A percentile compares a stretch with the other conserved stretches of the same genome.
These are phyloP conservation scores for Caenorhabditis doughertyi DNA, from an alignment of 2,888 invertebrate species.

Conservation along the genomic window DNA sequence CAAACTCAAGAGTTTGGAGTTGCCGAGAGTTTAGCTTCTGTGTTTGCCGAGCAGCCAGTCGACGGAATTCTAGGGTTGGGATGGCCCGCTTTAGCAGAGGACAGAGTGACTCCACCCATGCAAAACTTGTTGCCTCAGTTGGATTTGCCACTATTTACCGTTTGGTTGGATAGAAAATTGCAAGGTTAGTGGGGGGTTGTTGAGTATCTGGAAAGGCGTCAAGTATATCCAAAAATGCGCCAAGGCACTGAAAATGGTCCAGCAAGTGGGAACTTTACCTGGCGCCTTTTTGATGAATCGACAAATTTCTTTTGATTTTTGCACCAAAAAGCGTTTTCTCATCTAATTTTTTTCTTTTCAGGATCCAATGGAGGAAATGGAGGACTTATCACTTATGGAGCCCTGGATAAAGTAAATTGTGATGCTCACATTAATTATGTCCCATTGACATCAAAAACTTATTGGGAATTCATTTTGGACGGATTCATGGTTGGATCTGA, in stretches of 20 bases:
- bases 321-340: neutral
- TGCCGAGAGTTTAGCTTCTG: conserved; percentile 72
- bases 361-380: conserved; percentile 70
- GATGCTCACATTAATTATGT: conserved; percentile 73
- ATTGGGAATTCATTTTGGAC: conserved; percentile 79
- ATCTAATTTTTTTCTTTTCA: conserved; percentile 7
- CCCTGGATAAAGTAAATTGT: conserved; percentile 76
- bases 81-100: conserved; percentile 76
- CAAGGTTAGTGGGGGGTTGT: conserved; percentile 52
- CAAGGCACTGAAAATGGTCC: neutral
- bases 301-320: no score
- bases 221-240: neutral
- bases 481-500: conserved; percentile 73
- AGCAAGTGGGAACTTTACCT: no score
- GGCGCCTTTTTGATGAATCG: no score
- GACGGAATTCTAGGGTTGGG: conserved; percentile 80
- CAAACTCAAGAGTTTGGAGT: conserved; percentile 76
- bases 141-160: conserved; percentile 87
- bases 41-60: conserved; percentile 78
- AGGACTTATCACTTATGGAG: conserved; percentile 80
- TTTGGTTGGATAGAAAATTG: conserved; percentile 86
- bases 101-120: conserved; percentile 88
- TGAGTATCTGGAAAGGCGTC: neutral
- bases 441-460: conserved; percentile 75
- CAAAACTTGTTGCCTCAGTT: conserved; percentile 92